Percentiles rank a stretch among this genome's conserved stretches.
These are phyloP conservation scores for Pseudorasbora parva DNA, from an alignment of 2,113 vertebrate species.

Conservation along the genomic window DNA sequence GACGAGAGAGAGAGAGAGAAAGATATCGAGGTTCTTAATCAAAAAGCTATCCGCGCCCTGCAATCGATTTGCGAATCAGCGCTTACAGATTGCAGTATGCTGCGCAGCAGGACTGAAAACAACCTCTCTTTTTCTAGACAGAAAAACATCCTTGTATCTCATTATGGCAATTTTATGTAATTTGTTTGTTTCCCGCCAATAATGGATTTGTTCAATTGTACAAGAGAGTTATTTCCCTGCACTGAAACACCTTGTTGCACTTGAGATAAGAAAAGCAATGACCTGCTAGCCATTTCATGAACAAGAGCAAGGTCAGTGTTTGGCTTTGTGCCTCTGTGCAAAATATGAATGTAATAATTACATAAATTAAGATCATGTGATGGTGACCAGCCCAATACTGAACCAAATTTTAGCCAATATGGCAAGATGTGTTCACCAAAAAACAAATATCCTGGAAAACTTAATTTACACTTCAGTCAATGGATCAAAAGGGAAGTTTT, in stretches of 20 bases:
- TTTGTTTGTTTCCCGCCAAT: slow-evolving; percentile 35
- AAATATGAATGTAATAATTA: slow-evolving; percentile 46
- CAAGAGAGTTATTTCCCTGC: slow-evolving; percentile 28
- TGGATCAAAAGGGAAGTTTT: too few relatives aligned
- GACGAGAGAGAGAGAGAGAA: slow-evolving; percentile 46
- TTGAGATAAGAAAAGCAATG: slow-evolving; percentile 23
- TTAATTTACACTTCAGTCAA: too few relatives aligned
- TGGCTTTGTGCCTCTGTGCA: slow-evolving; percentile 9
- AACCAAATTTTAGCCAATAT: slow-evolving; percentile 7
- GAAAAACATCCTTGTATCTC: slow-evolving; percentile 48
- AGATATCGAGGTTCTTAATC: slow-evolving; percentile 60
- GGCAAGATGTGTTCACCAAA: background rate
- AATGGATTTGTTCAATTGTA: slow-evolving; percentile 38
- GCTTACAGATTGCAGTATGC: slow-evolving; percentile 55
- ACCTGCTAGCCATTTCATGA: slow-evolving; percentile 8
- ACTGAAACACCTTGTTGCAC: slow-evolving; percentile 11
- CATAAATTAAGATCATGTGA: slow-evolving; percentile 26
- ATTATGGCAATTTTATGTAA: slow-evolving; percentile 46
- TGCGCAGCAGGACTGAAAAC: slow-evolving; percentile 42
- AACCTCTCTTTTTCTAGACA: slow-evolving; percentile 28
- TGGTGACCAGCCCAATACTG: slow-evolving; percentile 9
- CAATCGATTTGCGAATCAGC: slow-evolving; percentile 62
- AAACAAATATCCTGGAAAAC: background rate
- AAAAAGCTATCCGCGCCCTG: slow-evolving; percentile 62
- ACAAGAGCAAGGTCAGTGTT: slow-evolving; percentile 18